Evolutionary conservation across 2,113 vertebrate species (phyloP).

Genomic region (Sapayoa aenigma): DNA sequence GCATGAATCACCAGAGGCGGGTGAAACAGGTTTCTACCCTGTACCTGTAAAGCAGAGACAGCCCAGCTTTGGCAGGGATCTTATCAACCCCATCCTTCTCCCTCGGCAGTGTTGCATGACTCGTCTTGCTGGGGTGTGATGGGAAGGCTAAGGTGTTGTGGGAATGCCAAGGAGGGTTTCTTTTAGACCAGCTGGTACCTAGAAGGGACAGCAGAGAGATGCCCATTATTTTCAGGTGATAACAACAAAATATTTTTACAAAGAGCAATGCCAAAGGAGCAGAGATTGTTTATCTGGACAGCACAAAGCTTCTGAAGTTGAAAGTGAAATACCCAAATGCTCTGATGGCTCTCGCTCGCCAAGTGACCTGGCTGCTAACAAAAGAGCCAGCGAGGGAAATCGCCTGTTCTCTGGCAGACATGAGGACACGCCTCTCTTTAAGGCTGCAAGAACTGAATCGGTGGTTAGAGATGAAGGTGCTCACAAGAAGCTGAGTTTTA

Average conservation of each 20-base stretch:
- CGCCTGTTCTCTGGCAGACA: background rate
- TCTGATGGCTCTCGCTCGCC: background rate
- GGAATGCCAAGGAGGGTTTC: background rate
- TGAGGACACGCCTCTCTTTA: background rate
- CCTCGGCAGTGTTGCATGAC: background rate
- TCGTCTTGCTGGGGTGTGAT: background rate
- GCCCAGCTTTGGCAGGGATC: background rate
- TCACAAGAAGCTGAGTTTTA: slow-evolving; percentile 4
- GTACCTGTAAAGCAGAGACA: background rate
- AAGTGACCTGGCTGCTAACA: slow-evolving; percentile 31
- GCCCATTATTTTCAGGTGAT: slow-evolving; percentile 28
- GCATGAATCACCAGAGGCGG: slow-evolving; percentile 15
- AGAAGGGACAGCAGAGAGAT: background rate
- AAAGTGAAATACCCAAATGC: slow-evolving; percentile 42
- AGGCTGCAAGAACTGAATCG: background rate
- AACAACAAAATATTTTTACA: slow-evolving; percentile 15
- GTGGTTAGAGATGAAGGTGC: slow-evolving; percentile 23
- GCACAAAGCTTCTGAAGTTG: slow-evolving; percentile 25
- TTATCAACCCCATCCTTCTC: slow-evolving; percentile 26
- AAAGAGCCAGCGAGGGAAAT: background rate
- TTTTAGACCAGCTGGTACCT: background rate
- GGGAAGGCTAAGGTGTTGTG: background rate
- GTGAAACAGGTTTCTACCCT: slow-evolving; percentile 45
- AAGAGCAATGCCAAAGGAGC: background rate
- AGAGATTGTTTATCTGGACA: background rate